Evolutionary conservation across 2,113 vertebrate genomes (phyloP), one percentile per base, ranked within the genome.

Genomic region (Zosterops borbonicus): DNA sequence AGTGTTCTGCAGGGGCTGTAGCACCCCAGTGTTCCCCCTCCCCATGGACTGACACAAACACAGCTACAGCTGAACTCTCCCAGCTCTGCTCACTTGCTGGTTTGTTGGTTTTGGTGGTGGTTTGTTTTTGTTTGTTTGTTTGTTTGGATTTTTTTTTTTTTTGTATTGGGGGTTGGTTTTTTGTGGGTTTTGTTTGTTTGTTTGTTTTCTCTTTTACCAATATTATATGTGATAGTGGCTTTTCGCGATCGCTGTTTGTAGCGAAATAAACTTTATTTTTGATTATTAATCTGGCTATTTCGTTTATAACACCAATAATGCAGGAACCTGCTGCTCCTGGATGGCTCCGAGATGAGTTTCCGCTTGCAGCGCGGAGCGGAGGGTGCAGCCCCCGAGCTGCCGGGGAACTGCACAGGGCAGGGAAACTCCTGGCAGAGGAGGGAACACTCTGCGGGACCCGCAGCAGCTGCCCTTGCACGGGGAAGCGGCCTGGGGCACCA

Each of bases 21-120:
- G 42, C 56, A 90, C 23, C 23, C 28, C 37, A 11, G 1, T 18
- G 18, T 33, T 73, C 28, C 8, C 5, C 6, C 22, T 4, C 4
- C 0, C 13, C 12, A 8, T 0, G 1, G 22, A 56, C 22, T 12
- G 27, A 56, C 29, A 46, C 49, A 9, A 25, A 42, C 0, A 0
- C 3, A 77, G 42, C 52, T 87, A 22, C 37, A 88, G 35, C 59
- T 65, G 71, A 83, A 47, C 49, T 49, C 31, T 28, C 31, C 15
- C 28, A n/a, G 12, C 53, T 63, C 33, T 50, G 22, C 53, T 84
- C 7, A 5, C 49, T 94, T 42, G n/a, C 17, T 41, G 44, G 4
- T 27, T 31, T 60, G 39, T 27, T 60, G 18, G 1, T 35, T 35
- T 35, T 35, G 35, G 35, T 35, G 35, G 35, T 35, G 35, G 35